A percentile compares a stretch with the other conserved stretches of the same genome.
These are phyloP conservation scores for Agrypnia vestita DNA, from an alignment of 1,140 invertebrate species.

Conservation along the genomic window DNA sequence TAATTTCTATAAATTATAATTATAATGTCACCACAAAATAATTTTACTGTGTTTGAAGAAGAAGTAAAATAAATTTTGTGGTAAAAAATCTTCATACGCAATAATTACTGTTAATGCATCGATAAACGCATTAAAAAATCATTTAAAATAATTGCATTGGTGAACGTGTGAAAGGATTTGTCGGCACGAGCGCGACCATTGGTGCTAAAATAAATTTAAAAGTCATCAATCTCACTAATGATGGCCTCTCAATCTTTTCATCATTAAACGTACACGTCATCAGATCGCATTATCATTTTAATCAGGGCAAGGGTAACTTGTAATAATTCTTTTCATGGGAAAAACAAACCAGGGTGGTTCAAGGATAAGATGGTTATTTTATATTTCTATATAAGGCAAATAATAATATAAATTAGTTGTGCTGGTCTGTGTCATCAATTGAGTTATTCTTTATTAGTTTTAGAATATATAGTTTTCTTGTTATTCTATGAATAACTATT, in stretches of 20 bases:
- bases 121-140: slow-evolving; percentile 4
- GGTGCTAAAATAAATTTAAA: slow-evolving; percentile 18
- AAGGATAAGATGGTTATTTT: not conserved
- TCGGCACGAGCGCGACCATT: not conserved
- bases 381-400: too few species aligned
- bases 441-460: too few species aligned
- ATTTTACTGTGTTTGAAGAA: too few species aligned
- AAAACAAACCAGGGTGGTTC: slow-evolving; percentile 21
- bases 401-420: too few species aligned
- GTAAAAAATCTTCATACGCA: too few species aligned
- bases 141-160: slow-evolving; percentile 1
- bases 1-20: too few species aligned
- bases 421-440: too few species aligned
- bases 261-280: slow-evolving; percentile 48
- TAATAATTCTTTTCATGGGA: slow-evolving; percentile 55
- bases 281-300: slow-evolving; percentile 56
- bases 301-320: slow-evolving; percentile 17
- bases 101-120: too few species aligned
- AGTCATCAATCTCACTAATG: slow-evolving; percentile 46
- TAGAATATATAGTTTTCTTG: too few species aligned
- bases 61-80: too few species aligned
- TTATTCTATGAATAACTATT: too few species aligned
- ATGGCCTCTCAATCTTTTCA: slow-evolving; percentile 49
- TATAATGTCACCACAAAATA: too few species aligned
- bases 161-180: slow-evolving; percentile 11